These are phyloP conservation scores for Tricholauxania praeusta DNA, from an alignment of 2,888 invertebrate species.

Conservation along the genomic window DNA sequence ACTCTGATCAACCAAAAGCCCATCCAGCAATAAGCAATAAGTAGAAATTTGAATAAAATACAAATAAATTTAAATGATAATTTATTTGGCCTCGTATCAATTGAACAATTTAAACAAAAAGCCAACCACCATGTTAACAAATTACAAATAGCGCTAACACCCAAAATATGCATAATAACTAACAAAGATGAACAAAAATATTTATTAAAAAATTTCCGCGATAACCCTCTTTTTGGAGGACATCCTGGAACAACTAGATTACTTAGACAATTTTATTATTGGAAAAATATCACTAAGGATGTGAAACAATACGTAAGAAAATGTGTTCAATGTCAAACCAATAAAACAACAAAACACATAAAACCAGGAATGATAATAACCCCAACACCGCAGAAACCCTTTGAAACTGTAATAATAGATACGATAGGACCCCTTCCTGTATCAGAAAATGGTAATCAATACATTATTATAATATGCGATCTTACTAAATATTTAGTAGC, in stretches of 20 bases:
- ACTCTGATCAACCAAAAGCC: too few relatives aligned
- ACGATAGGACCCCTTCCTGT: too few relatives aligned
- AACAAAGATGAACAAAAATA: constrained; percentile 5
- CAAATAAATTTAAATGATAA: constrained; percentile 26
- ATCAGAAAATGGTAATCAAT: too few relatives aligned
- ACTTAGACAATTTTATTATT: too few relatives aligned
- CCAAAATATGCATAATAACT: too few relatives aligned
- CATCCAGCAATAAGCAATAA: background rate
- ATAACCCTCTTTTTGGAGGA: constrained; percentile 14
- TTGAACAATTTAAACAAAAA: constrained; percentile 29
- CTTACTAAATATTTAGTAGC: too few relatives aligned
- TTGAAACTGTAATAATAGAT: too few relatives aligned
- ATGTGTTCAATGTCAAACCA: constrained; percentile 27
- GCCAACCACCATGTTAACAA: constrained; percentile 27
- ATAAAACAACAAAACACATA: too few relatives aligned
- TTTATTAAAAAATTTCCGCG: constrained; percentile 18
- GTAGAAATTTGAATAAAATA: constrained; percentile 25
- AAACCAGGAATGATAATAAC: constrained; percentile 37
- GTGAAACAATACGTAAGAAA: constrained; percentile 32
- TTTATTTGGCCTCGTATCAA: constrained; percentile 20
- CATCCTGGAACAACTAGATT: too few relatives aligned
- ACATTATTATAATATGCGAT: too few relatives aligned
- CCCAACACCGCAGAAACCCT: too few relatives aligned
- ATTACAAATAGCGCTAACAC: constrained; percentile 28
- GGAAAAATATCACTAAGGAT: constrained; percentile 28